Percentiles rank a stretch among this genome's conserved stretches.
Evolutionary conservation across 2,113 vertebrate genomes (phyloP).

Genomic region (Sakesphorus luctuosus): DNA sequence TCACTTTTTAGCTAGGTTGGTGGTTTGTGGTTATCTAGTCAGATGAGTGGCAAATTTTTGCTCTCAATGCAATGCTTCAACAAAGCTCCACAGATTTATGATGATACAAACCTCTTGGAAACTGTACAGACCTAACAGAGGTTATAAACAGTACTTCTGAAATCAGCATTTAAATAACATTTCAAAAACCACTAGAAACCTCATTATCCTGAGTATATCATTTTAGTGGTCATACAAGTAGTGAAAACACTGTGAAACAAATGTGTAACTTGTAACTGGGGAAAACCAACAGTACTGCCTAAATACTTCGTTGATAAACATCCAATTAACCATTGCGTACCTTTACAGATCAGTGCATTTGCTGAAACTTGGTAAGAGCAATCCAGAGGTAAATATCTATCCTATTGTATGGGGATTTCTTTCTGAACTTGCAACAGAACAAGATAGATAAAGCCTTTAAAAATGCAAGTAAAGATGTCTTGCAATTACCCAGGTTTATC

Average conservation of each 20-base stretch:
- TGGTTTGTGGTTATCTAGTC: background rate
- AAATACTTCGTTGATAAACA: constrained; percentile 46
- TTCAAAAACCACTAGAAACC: constrained; percentile 22
- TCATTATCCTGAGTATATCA: background rate
- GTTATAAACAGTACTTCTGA: constrained; percentile 36
- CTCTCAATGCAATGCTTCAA: background rate
- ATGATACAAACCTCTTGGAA: constrained; percentile 13
- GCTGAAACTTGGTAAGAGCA: constrained; percentile 48
- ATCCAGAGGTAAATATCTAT: constrained; percentile 13
- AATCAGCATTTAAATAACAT: constrained; percentile 62
- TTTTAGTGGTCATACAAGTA: constrained; percentile 21
- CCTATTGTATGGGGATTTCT: constrained; percentile 30
- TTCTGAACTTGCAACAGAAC: constrained; percentile 9
- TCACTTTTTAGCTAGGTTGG: background rate
- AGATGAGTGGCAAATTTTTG: background rate
- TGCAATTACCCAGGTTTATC: background rate
- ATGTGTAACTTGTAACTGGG: constrained; percentile 6
- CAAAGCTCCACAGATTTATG: background rate
- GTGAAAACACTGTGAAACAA: constrained; percentile 28
- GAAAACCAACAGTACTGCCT: background rate
- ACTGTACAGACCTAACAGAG: background rate
- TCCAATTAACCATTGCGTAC: background rate
- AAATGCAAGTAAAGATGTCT: background rate
- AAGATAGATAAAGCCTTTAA: constrained; percentile 10
- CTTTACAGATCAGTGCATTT: constrained; percentile 26